These are phyloP conservation scores for Epirrita christyi DNA, from an alignment of 2,888 invertebrate species.

Conservation along the genomic window DNA sequence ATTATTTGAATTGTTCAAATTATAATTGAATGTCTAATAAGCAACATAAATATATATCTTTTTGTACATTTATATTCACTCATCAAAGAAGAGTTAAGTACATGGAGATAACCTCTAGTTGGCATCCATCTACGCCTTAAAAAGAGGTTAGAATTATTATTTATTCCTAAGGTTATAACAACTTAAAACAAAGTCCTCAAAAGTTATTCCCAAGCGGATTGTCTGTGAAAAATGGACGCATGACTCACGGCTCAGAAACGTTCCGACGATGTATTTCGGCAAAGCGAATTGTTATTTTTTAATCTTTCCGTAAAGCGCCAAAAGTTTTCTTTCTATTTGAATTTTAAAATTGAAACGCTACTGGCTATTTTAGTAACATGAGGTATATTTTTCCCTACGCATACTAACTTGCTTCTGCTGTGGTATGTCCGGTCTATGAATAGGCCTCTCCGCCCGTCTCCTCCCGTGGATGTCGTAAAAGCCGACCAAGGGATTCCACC, in stretches of 20 bases:
- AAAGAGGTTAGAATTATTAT: too few species aligned
- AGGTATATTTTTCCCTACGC: neutral
- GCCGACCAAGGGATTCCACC: neutral
- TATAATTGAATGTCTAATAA: too few species aligned
- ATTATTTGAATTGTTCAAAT: too few species aligned
- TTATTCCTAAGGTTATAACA: neutral
- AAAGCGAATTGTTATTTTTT: constrained; percentile 25
- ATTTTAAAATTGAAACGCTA: constrained; percentile 20
- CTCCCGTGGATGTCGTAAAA: too few species aligned
- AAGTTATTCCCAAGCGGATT: constrained; percentile 17
- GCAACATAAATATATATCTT: too few species aligned
- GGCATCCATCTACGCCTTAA: too few species aligned
- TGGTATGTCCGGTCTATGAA: too few species aligned
- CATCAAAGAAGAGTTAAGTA: too few species aligned
- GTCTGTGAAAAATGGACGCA: constrained; percentile 23
- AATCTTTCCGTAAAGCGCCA: constrained; percentile 11
- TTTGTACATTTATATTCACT: too few species aligned
- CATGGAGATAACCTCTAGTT: too few species aligned
- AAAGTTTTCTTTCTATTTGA: constrained; percentile 21
- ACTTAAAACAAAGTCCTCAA: constrained; percentile 4
- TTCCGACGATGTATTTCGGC: constrained; percentile 13
- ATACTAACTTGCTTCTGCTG: neutral
- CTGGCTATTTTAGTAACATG: constrained; percentile 3
- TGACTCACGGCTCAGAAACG: constrained; percentile 20
- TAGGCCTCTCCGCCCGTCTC: too few species aligned